Conservation (phyloP, 1,140 invertebrate species). For the Apis florea region DNA sequence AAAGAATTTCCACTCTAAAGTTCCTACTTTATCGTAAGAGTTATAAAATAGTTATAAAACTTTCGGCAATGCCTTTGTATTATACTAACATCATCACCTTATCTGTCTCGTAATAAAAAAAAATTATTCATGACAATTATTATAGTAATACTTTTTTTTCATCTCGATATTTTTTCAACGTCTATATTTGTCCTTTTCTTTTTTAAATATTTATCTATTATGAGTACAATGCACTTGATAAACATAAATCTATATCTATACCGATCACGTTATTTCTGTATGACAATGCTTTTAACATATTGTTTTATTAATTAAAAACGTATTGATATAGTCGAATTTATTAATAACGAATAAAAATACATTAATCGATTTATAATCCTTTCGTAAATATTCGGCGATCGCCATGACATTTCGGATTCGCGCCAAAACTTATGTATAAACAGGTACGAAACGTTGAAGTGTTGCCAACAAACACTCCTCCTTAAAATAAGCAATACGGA, state of each 20-base stretch:
- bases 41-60: background rate
- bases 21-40: background rate
- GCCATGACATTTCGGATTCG: slow-evolving; percentile 16
- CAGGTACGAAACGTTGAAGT: slow-evolving; percentile 7
- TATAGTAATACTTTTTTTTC: background rate
- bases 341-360: background rate
- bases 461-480: slow-evolving; percentile 23
- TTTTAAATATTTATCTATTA: background rate
- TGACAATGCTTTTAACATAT: background rate
- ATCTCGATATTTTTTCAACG: background rate
- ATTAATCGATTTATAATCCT: slow-evolving; percentile 23
- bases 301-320: background rate
- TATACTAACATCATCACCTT: slow-evolving; percentile 17
- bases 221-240: background rate
- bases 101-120: background rate
- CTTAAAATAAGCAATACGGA: slow-evolving; percentile 30
- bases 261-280: background rate
- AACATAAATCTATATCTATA: background rate
- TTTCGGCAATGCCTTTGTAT: background rate
- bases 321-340: too few species aligned
- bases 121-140: slow-evolving; percentile 10
- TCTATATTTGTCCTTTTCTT: background rate
- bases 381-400: background rate
- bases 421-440: slow-evolving; percentile 43
- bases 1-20: background rate